Conservation (phyloP, 2,797 vertebrate species). For the Acridotheres tristis region DNA sequence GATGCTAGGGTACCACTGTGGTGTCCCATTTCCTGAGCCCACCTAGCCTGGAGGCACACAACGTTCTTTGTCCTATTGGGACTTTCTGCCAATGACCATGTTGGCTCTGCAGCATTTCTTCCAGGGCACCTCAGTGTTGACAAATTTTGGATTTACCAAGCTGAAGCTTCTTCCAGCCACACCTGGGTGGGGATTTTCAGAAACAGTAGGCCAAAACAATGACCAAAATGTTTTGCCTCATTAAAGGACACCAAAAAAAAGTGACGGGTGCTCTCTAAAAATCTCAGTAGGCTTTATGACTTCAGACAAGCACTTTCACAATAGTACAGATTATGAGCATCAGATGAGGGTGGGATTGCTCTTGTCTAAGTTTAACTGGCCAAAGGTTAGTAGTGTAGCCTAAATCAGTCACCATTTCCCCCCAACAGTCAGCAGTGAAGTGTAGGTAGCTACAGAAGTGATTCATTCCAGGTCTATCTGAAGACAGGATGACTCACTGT, state of each 20-base stretch:
- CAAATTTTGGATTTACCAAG: not conserved
- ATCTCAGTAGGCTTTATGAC: not conserved
- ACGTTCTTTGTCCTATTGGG: rapidly evolving
- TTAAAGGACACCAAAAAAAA: not conserved
- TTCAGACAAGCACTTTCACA: not conserved
- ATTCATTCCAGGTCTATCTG: not conserved
- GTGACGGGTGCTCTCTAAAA: not conserved
- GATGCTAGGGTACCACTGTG: rapidly evolving
- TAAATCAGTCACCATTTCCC: not conserved
- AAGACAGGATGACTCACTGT: not conserved
- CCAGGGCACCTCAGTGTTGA: not conserved
- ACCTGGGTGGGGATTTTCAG: not conserved
- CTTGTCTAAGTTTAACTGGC: not conserved
- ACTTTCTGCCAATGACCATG: not conserved
- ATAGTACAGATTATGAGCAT: not conserved
- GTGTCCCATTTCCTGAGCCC: not conserved
- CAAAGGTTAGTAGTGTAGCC: not conserved
- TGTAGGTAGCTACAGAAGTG: not conserved
- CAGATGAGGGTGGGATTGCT: not conserved
- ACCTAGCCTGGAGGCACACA: rapidly evolving
- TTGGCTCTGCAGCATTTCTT: not conserved
- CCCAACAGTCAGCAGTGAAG: not conserved
- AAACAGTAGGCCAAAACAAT: not conserved
- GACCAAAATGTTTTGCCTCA: not conserved
- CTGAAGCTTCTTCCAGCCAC: not conserved